Evolutionary conservation across 53 echinoderm and acorn worm genomes (phyloP), one percentile per base, ranked within the genome.

Genomic region (Arbacia lixula): DNA sequence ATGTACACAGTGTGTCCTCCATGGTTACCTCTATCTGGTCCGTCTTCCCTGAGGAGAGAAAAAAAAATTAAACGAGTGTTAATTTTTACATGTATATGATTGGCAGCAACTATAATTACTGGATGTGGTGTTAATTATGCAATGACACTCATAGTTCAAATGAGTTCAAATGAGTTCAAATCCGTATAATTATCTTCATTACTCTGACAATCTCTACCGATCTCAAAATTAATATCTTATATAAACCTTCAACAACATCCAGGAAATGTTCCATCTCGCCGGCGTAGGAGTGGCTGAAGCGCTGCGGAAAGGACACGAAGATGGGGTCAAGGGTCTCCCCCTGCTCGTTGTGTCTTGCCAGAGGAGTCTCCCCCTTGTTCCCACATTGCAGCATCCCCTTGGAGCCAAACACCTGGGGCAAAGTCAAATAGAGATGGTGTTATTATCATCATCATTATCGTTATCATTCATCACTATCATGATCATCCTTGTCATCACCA

Each of bases 261-360:
- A 99, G 58, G 71, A 99, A 94, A 58, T 99, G 94, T 3, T 88
- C 83, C 86, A 99, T 41, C 61, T 99, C 99, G 14, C 43, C 43
- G 16, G 40, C 60, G 72, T 92, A 99, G 0, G 94, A 76, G 24
- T 90, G 88, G 21, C 76, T 88, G 64, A 94, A 99, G 9, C 99
- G 83, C 71, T 90, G 60, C 19, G 91, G 90, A 49, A 99, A 99
- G 29, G 99, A 99, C 12, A 60, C 67, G 1, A 65, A 42, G 46
- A 89, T 89, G 4, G 67, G 77, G 40, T 85, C 78, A 6, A 50
- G 24, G 27, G 43, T 53, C 9, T 61, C 78, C 20, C 89, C 89
- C 22, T 36, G 9, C 29, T 76, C 69, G 20, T 31, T 57, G 76
- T 89, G 89, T 28, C 25, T 35, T 26, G 76, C 42, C 29, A 89